Evolutionary conservation across 2,888 invertebrate species (phyloP).

Genomic region (Sthenelais limicola): DNA sequence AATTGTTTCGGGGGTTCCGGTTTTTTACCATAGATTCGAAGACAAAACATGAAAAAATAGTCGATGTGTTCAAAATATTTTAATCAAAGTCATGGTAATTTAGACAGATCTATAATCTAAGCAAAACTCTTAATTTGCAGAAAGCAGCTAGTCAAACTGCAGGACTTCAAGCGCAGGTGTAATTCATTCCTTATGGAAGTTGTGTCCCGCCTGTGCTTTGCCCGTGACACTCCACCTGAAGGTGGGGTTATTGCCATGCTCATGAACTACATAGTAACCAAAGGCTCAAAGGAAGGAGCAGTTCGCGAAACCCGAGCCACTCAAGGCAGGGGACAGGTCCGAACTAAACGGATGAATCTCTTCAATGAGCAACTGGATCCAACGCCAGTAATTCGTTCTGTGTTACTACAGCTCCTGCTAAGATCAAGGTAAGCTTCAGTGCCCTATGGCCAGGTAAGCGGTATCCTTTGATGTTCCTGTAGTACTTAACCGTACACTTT

Average conservation of each 20-base stretch:
- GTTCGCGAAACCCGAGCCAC: no score
- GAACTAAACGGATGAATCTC: slow-evolving; percentile 58
- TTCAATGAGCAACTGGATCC: slow-evolving; percentile 61
- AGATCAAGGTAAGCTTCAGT: slow-evolving; percentile 55
- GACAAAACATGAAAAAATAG: no score
- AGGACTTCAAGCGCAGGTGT: slow-evolving; percentile 48
- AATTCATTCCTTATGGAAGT: slow-evolving; percentile 54
- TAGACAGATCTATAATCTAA: no score
- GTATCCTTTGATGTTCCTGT: not conserved
- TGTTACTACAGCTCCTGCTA: slow-evolving; percentile 62
- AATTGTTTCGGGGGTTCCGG: no score
- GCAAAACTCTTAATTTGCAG: slow-evolving; percentile 43
- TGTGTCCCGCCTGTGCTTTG: slow-evolving; percentile 53
- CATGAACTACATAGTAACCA: slow-evolving; percentile 46
- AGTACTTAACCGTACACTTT: not conserved
- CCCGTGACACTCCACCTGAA: slow-evolving; percentile 48
- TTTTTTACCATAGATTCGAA: no score
- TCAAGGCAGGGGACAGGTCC: not conserved
- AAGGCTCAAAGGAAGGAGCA: not conserved
- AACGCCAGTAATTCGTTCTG: slow-evolving; percentile 63
- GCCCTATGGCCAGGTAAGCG: not conserved
- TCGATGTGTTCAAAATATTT: no score
- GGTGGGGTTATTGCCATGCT: slow-evolving; percentile 47
- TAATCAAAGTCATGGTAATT: no score
- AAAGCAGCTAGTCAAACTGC: slow-evolving; percentile 40